Evolutionary conservation across 1,140 invertebrate species (phyloP), one percentile per base, ranked within the genome.

Genomic region (Steinernema khuongi): DNA sequence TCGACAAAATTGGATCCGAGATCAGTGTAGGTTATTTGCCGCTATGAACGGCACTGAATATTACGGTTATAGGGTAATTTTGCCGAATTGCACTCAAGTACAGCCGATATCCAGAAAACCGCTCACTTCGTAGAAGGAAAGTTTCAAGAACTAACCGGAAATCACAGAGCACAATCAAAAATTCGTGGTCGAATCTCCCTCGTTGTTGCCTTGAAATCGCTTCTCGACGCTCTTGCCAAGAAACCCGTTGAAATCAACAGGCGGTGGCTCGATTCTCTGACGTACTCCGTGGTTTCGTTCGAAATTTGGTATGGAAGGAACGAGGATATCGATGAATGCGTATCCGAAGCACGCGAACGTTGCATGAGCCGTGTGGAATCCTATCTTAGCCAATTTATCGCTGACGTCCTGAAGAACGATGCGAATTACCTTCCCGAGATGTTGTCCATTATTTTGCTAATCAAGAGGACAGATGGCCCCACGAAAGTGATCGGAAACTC

Each of bases 1-100:
- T 85, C 19, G 78, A 77, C 68, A 85, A 81, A 71, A 73, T 86
- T 22, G 68, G 73, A 22, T 67, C 73, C 26, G 77, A 84, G 71
- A 66, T 82, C 14, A 43, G 77, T 30, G 85, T n/a, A n/a, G n/a
- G n/a, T n/a, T 84, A 71, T 68, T 33, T 30, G 36, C 36, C 36
- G 36, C 36, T 41, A 11, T n/a, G 36, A 41, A n/a, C 7, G 7
- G 36, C n/a, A 11, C n/a, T 41, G 36, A 41, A 41, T 11, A 7
- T 41, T 41, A 41, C n/a, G 36, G n/a, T n/a, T 41, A 41, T n/a
- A 41, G 36, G 36, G 7, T 11, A 7, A 60, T 60, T 60, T 60
- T 26, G 50, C 11, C 2, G 50, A 60, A 60, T 17, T 60, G 50
- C 26, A 22, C 26, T 22, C 7, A 11, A 60, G 50, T 22, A 60